Percentiles rank a stretch among this genome's conserved stretches.
phyloP scores from a whole-genome alignment of 1,140 invertebrate genomes.

The Lepeophtheirus salmonis region DNA sequence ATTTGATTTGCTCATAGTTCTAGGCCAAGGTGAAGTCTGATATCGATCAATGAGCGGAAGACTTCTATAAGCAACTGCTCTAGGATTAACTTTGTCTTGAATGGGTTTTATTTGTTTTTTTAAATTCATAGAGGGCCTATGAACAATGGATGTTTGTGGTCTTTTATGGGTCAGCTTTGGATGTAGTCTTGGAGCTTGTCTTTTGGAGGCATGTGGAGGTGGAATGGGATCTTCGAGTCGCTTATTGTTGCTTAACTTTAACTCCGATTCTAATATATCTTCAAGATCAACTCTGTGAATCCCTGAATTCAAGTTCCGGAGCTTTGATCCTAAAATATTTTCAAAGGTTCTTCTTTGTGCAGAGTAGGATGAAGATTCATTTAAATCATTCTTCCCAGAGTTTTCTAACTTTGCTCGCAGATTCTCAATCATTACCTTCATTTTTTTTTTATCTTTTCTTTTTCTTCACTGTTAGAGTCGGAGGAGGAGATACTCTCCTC shows the following conservation, averaged over 20 bases:
- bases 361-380: background rate
- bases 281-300: conserved; percentile 10
- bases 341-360: background rate
- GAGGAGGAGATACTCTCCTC: background rate
- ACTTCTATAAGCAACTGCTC: background rate
- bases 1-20: background rate
- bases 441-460: background rate
- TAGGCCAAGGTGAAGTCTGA: background rate
- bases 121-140: conserved; percentile 9
- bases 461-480: background rate
- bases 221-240: background rate
- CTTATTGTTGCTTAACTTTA: background rate
- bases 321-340: background rate
- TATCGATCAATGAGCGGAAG: background rate
- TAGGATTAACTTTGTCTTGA: background rate
- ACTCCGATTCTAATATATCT: conserved; percentile 7
- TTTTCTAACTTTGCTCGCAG: background rate
- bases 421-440: conserved; percentile 16
- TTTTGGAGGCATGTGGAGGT: background rate
- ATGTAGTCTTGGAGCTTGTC: conserved; percentile 8
- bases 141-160: background rate
- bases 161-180: conserved; percentile 6
- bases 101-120: background rate
- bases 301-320: background rate
- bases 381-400: too few species aligned